Percentiles rank a stretch among this genome's conserved stretches.
Evolutionary conservation across 2,797 vertebrate genomes (phyloP).

Genomic region (Hephaestus fuliginosus): DNA sequence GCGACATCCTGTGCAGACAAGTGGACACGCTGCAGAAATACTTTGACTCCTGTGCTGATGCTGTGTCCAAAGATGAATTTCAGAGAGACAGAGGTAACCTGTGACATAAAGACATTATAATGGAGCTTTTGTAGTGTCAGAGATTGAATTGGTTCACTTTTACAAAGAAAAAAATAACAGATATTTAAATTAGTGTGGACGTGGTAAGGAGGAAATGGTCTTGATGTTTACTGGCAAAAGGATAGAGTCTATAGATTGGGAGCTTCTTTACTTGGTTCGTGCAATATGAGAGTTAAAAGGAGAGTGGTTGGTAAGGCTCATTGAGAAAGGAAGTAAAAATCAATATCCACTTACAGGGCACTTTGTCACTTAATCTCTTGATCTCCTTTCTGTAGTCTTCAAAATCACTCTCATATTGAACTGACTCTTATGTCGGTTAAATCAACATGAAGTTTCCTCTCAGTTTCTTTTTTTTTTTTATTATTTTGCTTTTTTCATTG

Average conservation of each 20-base stretch:
- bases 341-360: conserved; percentile 44
- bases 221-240: conserved; percentile 21
- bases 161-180: neutral
- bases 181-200: conserved; percentile 2
- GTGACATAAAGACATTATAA: neutral
- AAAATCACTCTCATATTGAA: conserved; percentile 35
- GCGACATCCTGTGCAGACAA: conserved; percentile 97
- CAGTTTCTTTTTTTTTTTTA: no score
- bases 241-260: conserved; percentile 8
- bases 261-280: conserved; percentile 13
- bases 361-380: conserved; percentile 47
- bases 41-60: conserved; percentile 95
- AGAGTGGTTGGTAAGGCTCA: conserved; percentile 14
- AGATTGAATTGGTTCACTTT: conserved; percentile 14
- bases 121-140: neutral
- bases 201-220: neutral
- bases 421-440: neutral
- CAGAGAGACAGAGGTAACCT: conserved; percentile 94
- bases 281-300: conserved; percentile 1
- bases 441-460: neutral
- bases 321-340: conserved; percentile 44
- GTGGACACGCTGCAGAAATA: conserved; percentile 97
- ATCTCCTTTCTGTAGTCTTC: conserved; percentile 12
- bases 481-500: neutral
- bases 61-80: conserved; percentile 94